Conservation (phyloP, 2,888 invertebrate genomes). For the Ectemnius cavifrons region DNA sequence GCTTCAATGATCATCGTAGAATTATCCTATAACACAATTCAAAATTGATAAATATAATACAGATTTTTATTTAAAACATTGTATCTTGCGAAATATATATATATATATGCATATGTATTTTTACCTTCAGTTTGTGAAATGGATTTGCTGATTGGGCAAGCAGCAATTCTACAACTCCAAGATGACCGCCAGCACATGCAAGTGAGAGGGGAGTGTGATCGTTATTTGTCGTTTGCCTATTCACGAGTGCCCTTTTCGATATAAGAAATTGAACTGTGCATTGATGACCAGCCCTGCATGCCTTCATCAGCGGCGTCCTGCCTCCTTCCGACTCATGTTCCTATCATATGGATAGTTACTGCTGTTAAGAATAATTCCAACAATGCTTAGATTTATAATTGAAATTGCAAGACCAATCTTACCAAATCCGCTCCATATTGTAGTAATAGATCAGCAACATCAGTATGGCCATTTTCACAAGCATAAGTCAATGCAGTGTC, state of each 20-base stretch:
- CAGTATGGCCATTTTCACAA: constrained; percentile 99
- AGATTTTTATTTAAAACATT: not conserved
- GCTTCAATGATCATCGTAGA: constrained; percentile 99
- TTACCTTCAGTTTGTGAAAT: constrained; percentile 94
- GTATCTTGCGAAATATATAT: not conserved
- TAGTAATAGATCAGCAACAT: constrained; percentile 95
- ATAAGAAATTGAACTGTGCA: constrained; percentile 98
- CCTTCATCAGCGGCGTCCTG: constrained; percentile 98
- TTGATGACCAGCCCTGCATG: constrained; percentile 96
- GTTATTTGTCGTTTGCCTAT: constrained; percentile 93
- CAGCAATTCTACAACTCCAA: constrained; percentile 94
- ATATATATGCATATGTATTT: constrained; percentile 14
- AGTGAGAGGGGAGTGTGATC: constrained; percentile 98
- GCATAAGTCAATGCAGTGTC: constrained; percentile 98
- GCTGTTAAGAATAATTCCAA: constrained; percentile 16
- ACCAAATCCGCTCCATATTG: constrained; percentile 93
- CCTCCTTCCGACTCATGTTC: constrained; percentile 99
- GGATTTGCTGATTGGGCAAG: constrained; percentile 96
- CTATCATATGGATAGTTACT: constrained; percentile 70
- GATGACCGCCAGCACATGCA: constrained; percentile 97
- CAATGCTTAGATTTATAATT: not conserved
- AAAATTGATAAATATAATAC: not conserved
- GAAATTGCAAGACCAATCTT: constrained; percentile 58
- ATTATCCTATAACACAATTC: constrained; percentile 85
- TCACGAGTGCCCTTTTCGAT: constrained; percentile 91